Evolutionary conservation across 92 coral and sea anemone genomes (phyloP), one percentile per base, ranked within the genome.

Genomic region (Paragorgia papillata): DNA sequence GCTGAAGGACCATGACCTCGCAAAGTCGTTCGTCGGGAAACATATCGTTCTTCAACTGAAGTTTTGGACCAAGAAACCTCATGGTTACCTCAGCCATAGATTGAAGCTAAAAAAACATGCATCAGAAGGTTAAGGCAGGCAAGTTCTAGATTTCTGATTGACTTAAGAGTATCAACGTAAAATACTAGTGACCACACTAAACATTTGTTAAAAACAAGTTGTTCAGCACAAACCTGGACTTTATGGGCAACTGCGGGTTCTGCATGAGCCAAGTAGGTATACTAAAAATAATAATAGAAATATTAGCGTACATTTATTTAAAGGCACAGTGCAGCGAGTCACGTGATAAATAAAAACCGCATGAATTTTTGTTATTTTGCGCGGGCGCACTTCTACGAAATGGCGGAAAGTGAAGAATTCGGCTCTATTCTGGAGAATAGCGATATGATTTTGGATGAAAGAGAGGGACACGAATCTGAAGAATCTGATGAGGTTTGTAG

Each of bases 1-100:
- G 98, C 60, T 94, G 98, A 17, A 94, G 75, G 62, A 94, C 92
- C 98, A 94, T 90, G 34, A 94, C 98, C 59, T 94, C 98, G 37
- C 90, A 83, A 22, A 94, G 73, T 2, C 98, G 83, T 62, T 94
- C 98, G 54, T 94, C 98, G 20, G 98, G 92, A 63, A 90, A 94
- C 89, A 88, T 63, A 66, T 91, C 92, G 80, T 91, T 94, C 12
- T 92, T 94, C 27, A 94, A 79, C 27, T 85, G 74, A 12, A 94
- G 88, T 61, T 92, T 94, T 31, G 98, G 98, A 33, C 98, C 98
- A 27, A 91, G 88, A 70, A 94, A 94, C 81, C 86, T 90, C 98
- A 94, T 94, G 14, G 97, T 94, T 39, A 94, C 98, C 82, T 94
- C 98, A 13, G 97, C 97, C 98, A 94, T 86, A 49, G 98, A 94